Conservation (phyloP, 1,140 invertebrate genomes). For the Sinella curviseta region DNA sequence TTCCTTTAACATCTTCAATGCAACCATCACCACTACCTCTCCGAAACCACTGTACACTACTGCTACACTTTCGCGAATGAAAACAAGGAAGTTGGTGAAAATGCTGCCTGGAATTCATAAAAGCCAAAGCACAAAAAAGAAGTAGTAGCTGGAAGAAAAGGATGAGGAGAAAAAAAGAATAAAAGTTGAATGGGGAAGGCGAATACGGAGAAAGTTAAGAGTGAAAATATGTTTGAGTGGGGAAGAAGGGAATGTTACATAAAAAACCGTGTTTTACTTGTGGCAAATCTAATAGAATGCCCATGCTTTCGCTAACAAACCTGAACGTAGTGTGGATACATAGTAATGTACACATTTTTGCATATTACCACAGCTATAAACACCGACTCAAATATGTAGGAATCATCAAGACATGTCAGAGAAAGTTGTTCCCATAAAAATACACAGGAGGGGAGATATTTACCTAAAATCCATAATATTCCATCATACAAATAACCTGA, state of each 20-base stretch:
- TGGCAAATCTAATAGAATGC: background rate
- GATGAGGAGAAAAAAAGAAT: background rate
- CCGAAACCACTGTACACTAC: background rate
- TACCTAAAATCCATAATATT: too few species aligned
- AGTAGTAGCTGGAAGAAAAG: background rate
- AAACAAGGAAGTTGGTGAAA: slow-evolving; percentile 9
- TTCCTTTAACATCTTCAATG: background rate
- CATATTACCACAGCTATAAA: background rate
- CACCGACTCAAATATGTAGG: too few species aligned
- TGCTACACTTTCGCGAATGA: background rate
- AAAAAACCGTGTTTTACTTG: background rate
- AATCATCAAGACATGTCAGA: too few species aligned
- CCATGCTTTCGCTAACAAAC: background rate
- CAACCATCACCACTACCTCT: too few species aligned
- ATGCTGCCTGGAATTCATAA: slow-evolving; percentile 6
- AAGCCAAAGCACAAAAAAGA: too few species aligned
- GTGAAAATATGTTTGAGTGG: background rate
- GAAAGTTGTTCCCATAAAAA: too few species aligned
- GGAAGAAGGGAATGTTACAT: background rate
- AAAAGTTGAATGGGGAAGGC: background rate
- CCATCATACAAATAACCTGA: too few species aligned
- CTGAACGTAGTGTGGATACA: background rate
- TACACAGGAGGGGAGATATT: too few species aligned
- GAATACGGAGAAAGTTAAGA: background rate
- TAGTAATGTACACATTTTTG: background rate